These are phyloP conservation scores for Hemibagrus wyckioides DNA, from an alignment of 2,113 vertebrate genomes.

Conservation along the genomic window DNA sequence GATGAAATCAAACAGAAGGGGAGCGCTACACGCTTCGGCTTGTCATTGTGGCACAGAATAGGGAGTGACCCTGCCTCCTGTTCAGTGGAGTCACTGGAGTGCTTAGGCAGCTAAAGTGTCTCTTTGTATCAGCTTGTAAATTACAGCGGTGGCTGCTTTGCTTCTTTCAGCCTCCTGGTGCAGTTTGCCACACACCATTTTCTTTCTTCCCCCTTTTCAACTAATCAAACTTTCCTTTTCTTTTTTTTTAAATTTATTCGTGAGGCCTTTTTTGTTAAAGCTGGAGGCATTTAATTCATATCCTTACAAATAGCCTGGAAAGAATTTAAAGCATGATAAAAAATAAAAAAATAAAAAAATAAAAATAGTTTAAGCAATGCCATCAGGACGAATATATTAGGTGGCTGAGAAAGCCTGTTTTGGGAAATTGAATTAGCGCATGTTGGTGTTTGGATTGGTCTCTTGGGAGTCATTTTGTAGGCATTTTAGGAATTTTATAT, in stretches of 20 bases:
- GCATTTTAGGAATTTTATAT: neutral
- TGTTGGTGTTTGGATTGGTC: neutral
- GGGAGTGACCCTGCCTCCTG: constrained; percentile 70
- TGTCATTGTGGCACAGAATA: constrained; percentile 53
- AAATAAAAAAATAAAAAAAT: neutral
- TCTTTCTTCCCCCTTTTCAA: neutral
- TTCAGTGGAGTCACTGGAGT: constrained; percentile 56
- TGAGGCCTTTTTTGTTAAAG: neutral
- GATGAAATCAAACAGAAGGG: constrained; percentile 70
- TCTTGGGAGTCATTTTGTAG: neutral
- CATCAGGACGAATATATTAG: neutral
- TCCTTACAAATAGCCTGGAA: neutral
- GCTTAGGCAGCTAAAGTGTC: constrained; percentile 54
- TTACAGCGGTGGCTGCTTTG: constrained; percentile 41
- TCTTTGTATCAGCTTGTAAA: constrained; percentile 58
- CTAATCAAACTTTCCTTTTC: constrained; percentile 5
- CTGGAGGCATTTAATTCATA: neutral
- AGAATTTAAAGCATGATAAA: neutral
- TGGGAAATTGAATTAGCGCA: neutral
- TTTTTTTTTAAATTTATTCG: too few relatives aligned
- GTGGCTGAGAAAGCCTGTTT: neutral
- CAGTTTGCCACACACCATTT: constrained; percentile 2
- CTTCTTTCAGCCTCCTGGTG: constrained; percentile 52
- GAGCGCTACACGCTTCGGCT: constrained; percentile 48
- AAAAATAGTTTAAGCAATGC: neutral